Base-by-base conservation (phyloP, 2,888 invertebrate species). In the Pediacus dermestoides region DNA sequence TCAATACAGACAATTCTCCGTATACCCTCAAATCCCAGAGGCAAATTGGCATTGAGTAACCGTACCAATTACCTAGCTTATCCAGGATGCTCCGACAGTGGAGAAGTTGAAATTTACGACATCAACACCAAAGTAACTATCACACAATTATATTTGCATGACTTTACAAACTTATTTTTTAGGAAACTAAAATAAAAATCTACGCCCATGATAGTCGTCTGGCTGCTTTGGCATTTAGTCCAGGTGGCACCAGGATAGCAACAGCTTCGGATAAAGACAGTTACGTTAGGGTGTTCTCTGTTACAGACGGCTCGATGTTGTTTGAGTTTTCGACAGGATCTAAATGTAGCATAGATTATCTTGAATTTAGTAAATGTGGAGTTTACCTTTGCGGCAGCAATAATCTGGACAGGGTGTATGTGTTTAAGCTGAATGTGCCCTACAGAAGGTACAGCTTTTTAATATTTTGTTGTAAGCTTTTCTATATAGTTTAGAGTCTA, bases 1-100 rank as follows among this genome's bases (percentile, higher is more conserved):
- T 93, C 92, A 74, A 89, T 96, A 63, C 97, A 99, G 73, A 95
- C 94, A 42, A 97, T 99, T 67, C 81, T 94, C 58, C 97, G 97
- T 70, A 97, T 97, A 45, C 97, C 99, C 46, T 87, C 90, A 44
- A 99, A 99, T 75, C 85, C 88, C 38, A 78, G 80, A 60, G 99
- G 99, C 11, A 76, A 96, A 50, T 92, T 92, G 73, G 91, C 93
- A 41, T 78, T 96, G 34, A 90, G 93, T 43, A 64, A 61, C 34
- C 83, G 84, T 71, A 88, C 85, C 53, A 93, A 92, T 71, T 91
- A 85, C 73, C 77, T 99, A 55, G 97, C 97, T 16, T 99, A 97
- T 77, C 97, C 97, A 32, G 96, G 95, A 58, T 92, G 91, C 57
- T 87, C 86, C 55, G 84, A 85, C 34, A 84, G 87, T 40, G 97